Percentiles rank a stretch among this genome's conserved stretches.
Evolutionary conservation across 2,797 vertebrate genomes (phyloP).

Genomic region (Spinibarbus caldwelli): DNA sequence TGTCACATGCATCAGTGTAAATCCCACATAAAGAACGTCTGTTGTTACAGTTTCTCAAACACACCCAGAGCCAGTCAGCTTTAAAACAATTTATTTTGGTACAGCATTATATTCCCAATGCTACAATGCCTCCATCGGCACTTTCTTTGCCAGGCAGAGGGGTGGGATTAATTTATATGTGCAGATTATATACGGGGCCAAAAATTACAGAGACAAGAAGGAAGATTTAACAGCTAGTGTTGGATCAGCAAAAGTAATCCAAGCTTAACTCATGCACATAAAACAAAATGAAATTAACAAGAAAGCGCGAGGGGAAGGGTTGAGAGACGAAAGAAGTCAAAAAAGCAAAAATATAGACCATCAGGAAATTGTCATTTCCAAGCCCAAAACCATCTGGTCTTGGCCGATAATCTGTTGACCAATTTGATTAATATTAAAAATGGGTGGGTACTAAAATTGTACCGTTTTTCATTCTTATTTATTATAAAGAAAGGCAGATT

Average conservation of each 20-base stretch:
- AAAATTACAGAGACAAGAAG: constrained; percentile 47
- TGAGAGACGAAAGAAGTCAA: constrained; percentile 57
- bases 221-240: constrained; percentile 61
- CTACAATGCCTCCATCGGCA: constrained; percentile 63
- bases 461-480: too few relatives aligned
- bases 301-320: constrained; percentile 37
- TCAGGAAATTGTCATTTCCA: constrained; percentile 70
- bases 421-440: constrained; percentile 78
- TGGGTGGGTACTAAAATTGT: constrained; percentile 62
- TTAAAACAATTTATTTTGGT: constrained; percentile 69
- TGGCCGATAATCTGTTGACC: constrained; percentile 69
- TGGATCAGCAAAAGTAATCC: constrained; percentile 74
- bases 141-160: constrained; percentile 62
- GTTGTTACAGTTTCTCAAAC: constrained; percentile 29
- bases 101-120: constrained; percentile 62
- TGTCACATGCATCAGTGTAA: constrained; percentile 49
- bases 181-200: constrained; percentile 47
- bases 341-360: constrained; percentile 67
- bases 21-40: constrained; percentile 44
- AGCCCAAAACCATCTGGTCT: constrained; percentile 73
- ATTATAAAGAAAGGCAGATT: too few relatives aligned
- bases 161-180: constrained; percentile 70
- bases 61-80: constrained; percentile 48
- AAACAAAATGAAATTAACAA: constrained; percentile 74
- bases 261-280: constrained; percentile 66